These are phyloP conservation scores for Pteropus alecto DNA, from an alignment of 2,113 vertebrate species.

Conservation along the genomic window DNA sequence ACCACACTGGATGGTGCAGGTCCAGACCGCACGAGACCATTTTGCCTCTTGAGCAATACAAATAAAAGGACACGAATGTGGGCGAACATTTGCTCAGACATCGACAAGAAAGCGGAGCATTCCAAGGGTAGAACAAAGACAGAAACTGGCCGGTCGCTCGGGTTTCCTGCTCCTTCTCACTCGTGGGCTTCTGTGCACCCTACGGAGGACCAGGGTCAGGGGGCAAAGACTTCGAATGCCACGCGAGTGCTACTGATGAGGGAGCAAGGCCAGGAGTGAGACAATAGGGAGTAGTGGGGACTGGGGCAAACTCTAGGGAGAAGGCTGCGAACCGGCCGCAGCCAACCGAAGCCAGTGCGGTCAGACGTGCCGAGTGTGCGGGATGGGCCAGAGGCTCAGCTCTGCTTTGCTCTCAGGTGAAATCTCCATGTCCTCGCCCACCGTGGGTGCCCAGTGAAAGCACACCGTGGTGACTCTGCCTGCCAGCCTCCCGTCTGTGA, in stretches of 20 bases:
- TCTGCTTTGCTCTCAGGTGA: background rate
- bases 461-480: background rate
- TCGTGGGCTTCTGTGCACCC: background rate
- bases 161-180: too few species aligned
- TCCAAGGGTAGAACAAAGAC: too few species aligned
- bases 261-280: too few species aligned
- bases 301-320: background rate
- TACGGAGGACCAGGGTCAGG: background rate
- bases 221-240: background rate
- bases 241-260: fast-evolving
- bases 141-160: fast-evolving
- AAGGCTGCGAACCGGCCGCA: background rate
- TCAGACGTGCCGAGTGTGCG: fast-evolving
- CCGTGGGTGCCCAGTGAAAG: fast-evolving
- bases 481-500: background rate
- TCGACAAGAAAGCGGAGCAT: background rate
- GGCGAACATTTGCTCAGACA: background rate
- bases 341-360: fast-evolving
- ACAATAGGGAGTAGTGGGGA: background rate
- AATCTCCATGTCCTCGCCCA: background rate
- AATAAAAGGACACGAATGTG: background rate
- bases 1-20: background rate
- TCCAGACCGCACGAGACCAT: background rate
- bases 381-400: too few species aligned
- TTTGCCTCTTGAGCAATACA: background rate